These are phyloP conservation scores for Galerucella pusilla DNA, from an alignment of 2,888 invertebrate species.

Conservation along the genomic window DNA sequence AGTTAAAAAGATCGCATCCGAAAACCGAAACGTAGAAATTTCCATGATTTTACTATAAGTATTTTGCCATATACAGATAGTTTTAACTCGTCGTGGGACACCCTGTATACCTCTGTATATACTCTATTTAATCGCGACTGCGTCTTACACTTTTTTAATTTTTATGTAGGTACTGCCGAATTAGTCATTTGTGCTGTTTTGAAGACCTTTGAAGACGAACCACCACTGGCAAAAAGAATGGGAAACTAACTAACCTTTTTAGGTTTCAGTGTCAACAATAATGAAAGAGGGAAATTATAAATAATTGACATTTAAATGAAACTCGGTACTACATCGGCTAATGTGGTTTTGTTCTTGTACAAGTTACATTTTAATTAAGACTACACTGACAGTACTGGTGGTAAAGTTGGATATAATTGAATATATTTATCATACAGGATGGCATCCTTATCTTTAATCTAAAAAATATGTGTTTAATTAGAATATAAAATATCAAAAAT, in stretches of 20 bases:
- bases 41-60: too few species aligned
- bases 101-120: too few species aligned
- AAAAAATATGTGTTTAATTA: too few species aligned
- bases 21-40: too few species aligned
- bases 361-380: slow-evolving; percentile 2
- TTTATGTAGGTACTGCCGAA: too few species aligned
- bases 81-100: too few species aligned
- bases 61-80: too few species aligned
- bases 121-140: too few species aligned
- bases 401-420: not conserved
- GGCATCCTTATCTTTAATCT: not conserved
- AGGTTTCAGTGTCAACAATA: slow-evolving; percentile 15
- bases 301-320: slow-evolving; percentile 7
- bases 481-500: not conserved
- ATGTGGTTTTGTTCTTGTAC: not conserved
- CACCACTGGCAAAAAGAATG: not conserved
- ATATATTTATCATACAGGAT: not conserved
- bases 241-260: not conserved
- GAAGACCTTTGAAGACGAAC: not conserved
- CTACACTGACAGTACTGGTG: not conserved
- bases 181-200: not conserved
- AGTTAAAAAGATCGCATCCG: too few species aligned
- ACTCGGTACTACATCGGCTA: not conserved
- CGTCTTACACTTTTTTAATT: too few species aligned
- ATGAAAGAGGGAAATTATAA: slow-evolving; percentile 1